Evolutionary conservation across 1,140 invertebrate genomes (phyloP), one percentile per base, ranked within the genome.

Genomic region (Platorchestia sp.): DNA sequence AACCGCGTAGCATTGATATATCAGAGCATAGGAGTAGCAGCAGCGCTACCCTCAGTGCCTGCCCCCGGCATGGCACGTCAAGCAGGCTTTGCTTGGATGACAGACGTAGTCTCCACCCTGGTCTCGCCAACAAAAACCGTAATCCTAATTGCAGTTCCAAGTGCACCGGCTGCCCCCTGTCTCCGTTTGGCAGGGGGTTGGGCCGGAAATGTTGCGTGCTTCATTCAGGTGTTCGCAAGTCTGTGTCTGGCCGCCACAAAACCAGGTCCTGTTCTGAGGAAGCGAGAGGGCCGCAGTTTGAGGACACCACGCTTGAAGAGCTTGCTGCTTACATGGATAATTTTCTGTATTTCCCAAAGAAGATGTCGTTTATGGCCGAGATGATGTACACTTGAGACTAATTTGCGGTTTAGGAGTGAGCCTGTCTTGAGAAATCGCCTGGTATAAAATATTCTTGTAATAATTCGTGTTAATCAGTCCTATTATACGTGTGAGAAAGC

Each of bases 351-450:
- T 99, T 99, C 97, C 99, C 99, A 96, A 99, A 99, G 97, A 99
- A 99, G 97, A 99, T 99, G 99, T 99, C 99, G 53, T 98, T 98
- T 95, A 99, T 99, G 99, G 99, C 99, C 95, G 99, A 99, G 97
- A 99, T 99, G 98, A 99, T 99, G 99, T 99, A 99, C 97, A 99
- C 98, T 97, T 99, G 98, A 98, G 53, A 59, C 16, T 86, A 75
- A 51, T 51, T 59, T 53, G 7, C 51, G 10, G 5, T 53, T 44
- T 91, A 91, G n/a, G 89, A 91, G 10, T 45, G 89, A 93, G 91
- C 47, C 91, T 10, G 27, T 93, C 40, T 47, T 75, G 59, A 75
- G 59, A 75, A 75, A 75, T 19, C 1, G 59, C 59, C 36, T 36
- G 1, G 36, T 75, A 75, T 36, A 22, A 75, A 75, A 22, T 75